Evolutionary conservation across 2,113 vertebrate species (phyloP).

Genomic region (Heptranchias perlo): DNA sequence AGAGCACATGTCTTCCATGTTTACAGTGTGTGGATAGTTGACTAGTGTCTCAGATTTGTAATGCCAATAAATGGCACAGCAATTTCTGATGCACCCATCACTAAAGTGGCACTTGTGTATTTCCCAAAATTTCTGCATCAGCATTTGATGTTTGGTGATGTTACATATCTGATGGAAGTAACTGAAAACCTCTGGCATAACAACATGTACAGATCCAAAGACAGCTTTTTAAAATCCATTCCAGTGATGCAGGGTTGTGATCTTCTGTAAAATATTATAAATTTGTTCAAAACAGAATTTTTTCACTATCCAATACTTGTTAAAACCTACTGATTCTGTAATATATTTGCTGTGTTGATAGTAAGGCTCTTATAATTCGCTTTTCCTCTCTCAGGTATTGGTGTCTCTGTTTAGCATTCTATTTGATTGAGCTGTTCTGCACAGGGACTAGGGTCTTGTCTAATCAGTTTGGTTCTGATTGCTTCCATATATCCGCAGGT

Average conservation of each 20-base stretch:
- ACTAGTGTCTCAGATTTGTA: no score
- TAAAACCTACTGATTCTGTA: background rate
- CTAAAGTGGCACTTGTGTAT: no score
- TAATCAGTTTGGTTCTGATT: constrained; percentile 65
- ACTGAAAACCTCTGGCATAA: background rate
- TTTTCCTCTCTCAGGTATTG: constrained; percentile 45
- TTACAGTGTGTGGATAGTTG: no score
- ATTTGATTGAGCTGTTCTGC: background rate
- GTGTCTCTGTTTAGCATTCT: constrained; percentile 54
- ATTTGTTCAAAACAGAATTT: constrained; percentile 5
- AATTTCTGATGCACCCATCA: no score
- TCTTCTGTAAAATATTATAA: background rate
- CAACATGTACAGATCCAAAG: background rate
- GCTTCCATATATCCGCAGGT: constrained; percentile 57
- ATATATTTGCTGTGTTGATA: background rate
- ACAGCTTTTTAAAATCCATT: background rate
- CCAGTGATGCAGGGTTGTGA: background rate
- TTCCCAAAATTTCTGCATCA: no score
- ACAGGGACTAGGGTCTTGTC: constrained; percentile 54
- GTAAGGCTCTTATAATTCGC: background rate
- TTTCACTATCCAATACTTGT: background rate
- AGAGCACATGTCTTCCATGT: no score
- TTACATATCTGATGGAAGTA: background rate
- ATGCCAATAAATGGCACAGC: no score
- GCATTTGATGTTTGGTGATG: no score